Evolutionary conservation across 2,888 invertebrate genomes (phyloP), one percentile per base, ranked within the genome.

Genomic region (Campaea margaritaria): DNA sequence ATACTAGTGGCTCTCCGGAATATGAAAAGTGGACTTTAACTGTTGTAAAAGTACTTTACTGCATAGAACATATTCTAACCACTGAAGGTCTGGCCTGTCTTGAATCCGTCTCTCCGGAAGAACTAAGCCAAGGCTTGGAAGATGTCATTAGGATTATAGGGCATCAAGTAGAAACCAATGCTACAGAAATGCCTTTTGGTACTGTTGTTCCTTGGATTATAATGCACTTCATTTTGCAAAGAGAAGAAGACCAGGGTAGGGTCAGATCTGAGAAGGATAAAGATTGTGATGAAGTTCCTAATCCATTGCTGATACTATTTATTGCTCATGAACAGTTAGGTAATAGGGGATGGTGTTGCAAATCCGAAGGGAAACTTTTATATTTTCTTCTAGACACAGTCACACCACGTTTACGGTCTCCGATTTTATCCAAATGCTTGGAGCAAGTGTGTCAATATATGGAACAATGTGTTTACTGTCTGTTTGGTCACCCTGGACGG

Each of bases 301-400:
- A 95, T 47, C 96, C 97, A 0, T 88, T 97, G 49, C 94, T 95
- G 86, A 93, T 97, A 61, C 89, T 98, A 57, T 96, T 96, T 78
- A 95, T 96, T 42, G 97, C 95, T 1, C 98, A 98, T 82, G 97
- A 97, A 72, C 96, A 96, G 79, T 91, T 98, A 43, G 97, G 97
- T 59, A 93, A 88, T 81, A 93, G 88, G 76, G 94, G 94, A 0
- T 97, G 96, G 96, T 98, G 98, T 79, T 94, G 95, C 58, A 94
- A 94, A 60, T 94, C 95, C 64, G 95, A 96, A 68, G 97, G 96
- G 0, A 95, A 96, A 79, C 92, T 98, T 7, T 91, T 98, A 5
- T 94, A 95, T 67, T 97, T 97, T 74, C 95, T 95, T 15, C 91
- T 98, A 72, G 96, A 96, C 69, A 94, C 95, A 0, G 93, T 97